Base-by-base conservation (phyloP, 2,797 vertebrate genomes). In the Acestrorhynchus altus region DNA sequence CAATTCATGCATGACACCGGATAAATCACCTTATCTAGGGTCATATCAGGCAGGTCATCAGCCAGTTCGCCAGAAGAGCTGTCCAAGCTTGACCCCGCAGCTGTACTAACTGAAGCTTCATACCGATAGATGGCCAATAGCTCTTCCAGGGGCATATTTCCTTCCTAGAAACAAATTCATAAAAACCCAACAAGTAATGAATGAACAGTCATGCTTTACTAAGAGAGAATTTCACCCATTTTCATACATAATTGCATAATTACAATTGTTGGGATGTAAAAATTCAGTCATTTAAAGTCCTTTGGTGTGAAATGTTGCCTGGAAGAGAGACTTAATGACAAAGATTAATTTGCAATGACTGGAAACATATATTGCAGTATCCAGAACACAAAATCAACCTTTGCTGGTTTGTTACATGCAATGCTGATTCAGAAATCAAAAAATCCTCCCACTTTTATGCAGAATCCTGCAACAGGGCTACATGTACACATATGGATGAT, bases 21-120 rank as follows among this genome's bases (percentile, higher is more conserved):
- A 1, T 24, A 70, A 89, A 88, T 92, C 90, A 98, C 98, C 93
- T 99, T 99, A 89, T 99, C 98, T 81, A 99, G 88, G 83, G 97
- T 99, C 98, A 99, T 99, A 86, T 99, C 98, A 64, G 98, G 98
- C 57, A 99, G 91, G 69, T 98, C 97, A 89, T 98, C 97, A 1
- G 96, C 95, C 75, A 99, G 94, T 88, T 98, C 98, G 84, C 96
- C 96, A 67, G 97, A 98, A 35, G 97, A 98, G 85, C 97, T 98
- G 87, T 96, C 94, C 4, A 94, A 94, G 89, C 95, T 99, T 79
- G 97, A 97, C 72, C 94, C 93, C 0, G 95, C 93, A 57, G 93
- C 89, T 1, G 92, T 90, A 56, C 94, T 94, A 88, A 94, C 90
- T 0, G 96, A 88, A 0, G 95, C 92, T 86, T 98, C 98, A 67